Base-by-base conservation (phyloP, 2,888 invertebrate species). In the Hydrotaea cyrtoneurina region DNA sequence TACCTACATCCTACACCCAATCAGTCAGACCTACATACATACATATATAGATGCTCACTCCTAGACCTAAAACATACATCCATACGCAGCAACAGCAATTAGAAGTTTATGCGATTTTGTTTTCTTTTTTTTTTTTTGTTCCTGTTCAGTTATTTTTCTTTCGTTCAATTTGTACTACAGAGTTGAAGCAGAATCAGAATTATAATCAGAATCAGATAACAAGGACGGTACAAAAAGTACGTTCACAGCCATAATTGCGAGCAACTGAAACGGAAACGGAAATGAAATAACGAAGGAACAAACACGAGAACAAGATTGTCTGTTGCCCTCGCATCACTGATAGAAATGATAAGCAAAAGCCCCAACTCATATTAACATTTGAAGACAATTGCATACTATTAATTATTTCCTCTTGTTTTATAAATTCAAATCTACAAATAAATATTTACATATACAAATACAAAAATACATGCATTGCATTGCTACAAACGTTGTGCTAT, bases 251-350 rank as follows among this genome's bases (percentile, higher is more conserved):
- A 23, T 21, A 69, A 69, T 69, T 43, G 19, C 43, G 21, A 69
- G 17, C 69, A 69, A 73, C 43, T 66, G 72, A 57, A 77, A 59
- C 46, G 53, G 73, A 77, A 81, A 78, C 39, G 66, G 59, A 73
- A 82, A 78, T 77, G 36, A 62, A 53, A 74, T 43, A 46, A 46
- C 69, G 39, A 46, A 46, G 46, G 39, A 66, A 85, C 88, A 78
- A 74, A 88, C 86, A 86, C 87, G 86, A 84, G 31, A 84, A 55
- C 83, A 75, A 83, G 62, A 75, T 75, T 53, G 21, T 75, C 50
- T 66, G 46, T 46, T 21, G 21, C 59, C 23, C 10, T 69, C 43
- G 17, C 19, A 19, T 15, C 21, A 66, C 39, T 36, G 64, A 3
- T 59, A 59, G 59, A 59, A 11, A 17, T 62, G 36, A 36, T 62